Evolutionary conservation across 1,140 invertebrate genomes (phyloP), one percentile per base, ranked within the genome.

Genomic region (Platyura marginata): DNA sequence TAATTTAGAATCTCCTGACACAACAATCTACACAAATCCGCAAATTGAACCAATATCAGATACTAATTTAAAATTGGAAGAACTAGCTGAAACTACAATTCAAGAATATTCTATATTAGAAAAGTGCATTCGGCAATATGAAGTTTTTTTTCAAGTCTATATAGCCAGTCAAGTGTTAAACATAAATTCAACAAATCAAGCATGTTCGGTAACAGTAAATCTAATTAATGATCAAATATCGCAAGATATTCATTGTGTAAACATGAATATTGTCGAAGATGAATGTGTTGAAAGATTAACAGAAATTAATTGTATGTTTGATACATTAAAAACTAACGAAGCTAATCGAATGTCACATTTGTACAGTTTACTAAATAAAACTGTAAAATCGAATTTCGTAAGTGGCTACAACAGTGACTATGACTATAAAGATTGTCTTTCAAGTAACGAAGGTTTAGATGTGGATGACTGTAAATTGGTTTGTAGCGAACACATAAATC

Each of bases 81-180:
- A 40, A 8, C 21, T 11, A 20, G 3, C 6, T 3, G 34, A 43
- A 29, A 32, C 37, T 21, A 19, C 46, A 3, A 42, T 47, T 6
- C 51, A 55, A 13, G 57, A 52, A 15, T 57, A 68, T 34, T 64
- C 69, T 0, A 68, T 73, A 50, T 41, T 73, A 2, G 69, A 71
- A 45, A 71, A 74, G 47, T 82, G 79, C 54, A 64, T 78, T 11
- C 64, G 73, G 41, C 68, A 72, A 44, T 83, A 80, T 48, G 72
- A 83, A 54, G 60, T 67, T 13, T 80, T 83, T 39, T 61, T 55
- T 13, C 56, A 61, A 41, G 46, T 61, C 1, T 61, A 57, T 33
- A 18, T 61, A n/a, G 42, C 56, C 4, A 44, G 53, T 3, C 49
- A 60, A 20, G 25, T 61, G 11, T 44, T 61, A 5, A 19, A 33